Conservation (phyloP, 2,113 vertebrate genomes). For the Psophia crepitans region DNA sequence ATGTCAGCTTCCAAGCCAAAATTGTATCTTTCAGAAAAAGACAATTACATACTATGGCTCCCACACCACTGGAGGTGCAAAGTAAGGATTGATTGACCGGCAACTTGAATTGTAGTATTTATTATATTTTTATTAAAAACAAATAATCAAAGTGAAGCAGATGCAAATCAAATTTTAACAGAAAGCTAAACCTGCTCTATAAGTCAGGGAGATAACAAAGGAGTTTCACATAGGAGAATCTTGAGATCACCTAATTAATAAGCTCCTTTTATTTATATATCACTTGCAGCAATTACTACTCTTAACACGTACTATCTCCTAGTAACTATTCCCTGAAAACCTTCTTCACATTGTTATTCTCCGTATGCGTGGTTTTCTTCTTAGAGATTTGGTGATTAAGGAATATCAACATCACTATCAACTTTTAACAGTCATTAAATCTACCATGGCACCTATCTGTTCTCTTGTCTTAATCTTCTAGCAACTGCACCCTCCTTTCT, state of each 20-base stretch:
- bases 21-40: neutral
- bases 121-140: neutral
- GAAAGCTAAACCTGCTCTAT: neutral
- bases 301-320: neutral
- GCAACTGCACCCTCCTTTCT: neutral
- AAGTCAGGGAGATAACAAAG: neutral
- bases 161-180: neutral
- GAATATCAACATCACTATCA: neutral
- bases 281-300: neutral
- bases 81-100: neutral
- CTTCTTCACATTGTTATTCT: neutral
- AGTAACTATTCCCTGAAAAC: neutral
- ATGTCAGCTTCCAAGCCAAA: neutral
- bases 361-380: rapidly evolving
- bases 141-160: neutral
- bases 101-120: neutral
- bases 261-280: neutral
- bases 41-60: neutral
- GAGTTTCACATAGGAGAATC: neutral
- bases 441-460: rapidly evolving
- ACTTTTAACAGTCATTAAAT: neutral
- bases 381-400: neutral
- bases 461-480: neutral
- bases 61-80: neutral
- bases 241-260: neutral